Evolutionary conservation across 1,140 invertebrate species (phyloP).

Genomic region (Apis mellifera): DNA sequence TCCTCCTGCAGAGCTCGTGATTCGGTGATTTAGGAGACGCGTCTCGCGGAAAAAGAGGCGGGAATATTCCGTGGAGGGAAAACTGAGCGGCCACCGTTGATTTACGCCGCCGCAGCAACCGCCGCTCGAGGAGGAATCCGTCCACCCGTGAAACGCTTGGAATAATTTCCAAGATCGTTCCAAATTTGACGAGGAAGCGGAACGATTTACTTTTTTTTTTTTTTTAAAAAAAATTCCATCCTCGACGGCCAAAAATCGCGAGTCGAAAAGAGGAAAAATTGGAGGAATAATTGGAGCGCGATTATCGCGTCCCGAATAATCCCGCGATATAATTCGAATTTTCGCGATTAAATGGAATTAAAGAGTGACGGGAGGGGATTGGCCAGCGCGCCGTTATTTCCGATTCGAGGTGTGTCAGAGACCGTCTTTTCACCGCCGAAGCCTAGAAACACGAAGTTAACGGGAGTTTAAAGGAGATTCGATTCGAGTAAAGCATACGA

Average conservation of each 20-base stretch:
- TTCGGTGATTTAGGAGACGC: neutral
- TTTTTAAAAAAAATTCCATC: conserved; percentile 10
- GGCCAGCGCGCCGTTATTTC: conserved; percentile 7
- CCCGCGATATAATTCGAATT: conserved; percentile 20
- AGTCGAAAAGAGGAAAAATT: no score
- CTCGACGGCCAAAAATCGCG: neutral
- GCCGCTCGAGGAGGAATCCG: conserved; percentile 1
- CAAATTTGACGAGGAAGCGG: no score
- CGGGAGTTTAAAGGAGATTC: no score
- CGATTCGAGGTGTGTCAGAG: conserved; percentile 10
- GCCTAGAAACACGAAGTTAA: no score
- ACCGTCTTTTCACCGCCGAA: no score
- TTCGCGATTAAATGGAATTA: conserved; percentile 27
- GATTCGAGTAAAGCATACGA: no score
- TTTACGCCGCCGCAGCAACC: neutral
- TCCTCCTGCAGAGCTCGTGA: no score
- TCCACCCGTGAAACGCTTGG: conserved; percentile 24
- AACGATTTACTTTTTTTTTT: no score
- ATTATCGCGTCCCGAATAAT: conserved; percentile 13
- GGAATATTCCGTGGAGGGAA: neutral
- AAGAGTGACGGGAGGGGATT: neutral
- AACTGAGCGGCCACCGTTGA: conserved; percentile 25
- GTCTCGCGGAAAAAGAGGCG: no score
- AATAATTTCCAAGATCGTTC: conserved; percentile 28
- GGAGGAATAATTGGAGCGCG: no score